These are phyloP conservation scores for Agonopterix heracliana DNA, from an alignment of 2,888 invertebrate genomes.

Conservation along the genomic window DNA sequence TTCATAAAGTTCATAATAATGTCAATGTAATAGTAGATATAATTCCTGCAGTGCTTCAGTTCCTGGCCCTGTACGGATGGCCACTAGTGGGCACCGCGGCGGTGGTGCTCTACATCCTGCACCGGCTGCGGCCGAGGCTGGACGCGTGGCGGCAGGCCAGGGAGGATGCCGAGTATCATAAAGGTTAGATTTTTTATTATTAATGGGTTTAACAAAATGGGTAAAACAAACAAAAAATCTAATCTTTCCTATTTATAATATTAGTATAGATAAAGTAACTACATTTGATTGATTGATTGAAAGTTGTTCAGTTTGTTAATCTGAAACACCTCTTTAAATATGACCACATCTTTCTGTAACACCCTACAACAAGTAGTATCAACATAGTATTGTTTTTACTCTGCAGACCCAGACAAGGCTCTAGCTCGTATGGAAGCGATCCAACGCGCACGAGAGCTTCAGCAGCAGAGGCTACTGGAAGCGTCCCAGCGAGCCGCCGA, in stretches of 20 bases:
- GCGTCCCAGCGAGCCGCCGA: slow-evolving; percentile 42
- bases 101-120: slow-evolving; percentile 18
- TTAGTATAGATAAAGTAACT: too few relatives aligned
- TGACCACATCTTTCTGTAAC: too few relatives aligned
- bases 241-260: too few relatives aligned
- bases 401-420: slow-evolving; percentile 48
- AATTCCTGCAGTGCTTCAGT: slow-evolving; percentile 32
- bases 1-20: not conserved
- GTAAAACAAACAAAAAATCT: too few relatives aligned
- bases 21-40: too few relatives aligned
- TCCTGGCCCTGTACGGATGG: slow-evolving; percentile 54
- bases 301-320: too few relatives aligned
- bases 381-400: not conserved
- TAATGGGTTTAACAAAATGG: too few relatives aligned
- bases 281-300: too few relatives aligned
- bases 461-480: slow-evolving; percentile 36
- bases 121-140: slow-evolving; percentile 26
- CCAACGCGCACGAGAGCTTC: slow-evolving; percentile 48
- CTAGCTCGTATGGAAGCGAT: slow-evolving; percentile 52
- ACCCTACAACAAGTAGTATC: not conserved
- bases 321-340: too few relatives aligned
- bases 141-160: slow-evolving; percentile 37
- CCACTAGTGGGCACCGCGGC: slow-evolving; percentile 31
- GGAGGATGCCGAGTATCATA: slow-evolving; percentile 56
- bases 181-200: too few relatives aligned